Percentiles rank a stretch among this genome's conserved stretches.
phyloP scores from a whole-genome alignment of 2,113 vertebrate genomes.

The Tympanuchus pallidicinctus region DNA sequence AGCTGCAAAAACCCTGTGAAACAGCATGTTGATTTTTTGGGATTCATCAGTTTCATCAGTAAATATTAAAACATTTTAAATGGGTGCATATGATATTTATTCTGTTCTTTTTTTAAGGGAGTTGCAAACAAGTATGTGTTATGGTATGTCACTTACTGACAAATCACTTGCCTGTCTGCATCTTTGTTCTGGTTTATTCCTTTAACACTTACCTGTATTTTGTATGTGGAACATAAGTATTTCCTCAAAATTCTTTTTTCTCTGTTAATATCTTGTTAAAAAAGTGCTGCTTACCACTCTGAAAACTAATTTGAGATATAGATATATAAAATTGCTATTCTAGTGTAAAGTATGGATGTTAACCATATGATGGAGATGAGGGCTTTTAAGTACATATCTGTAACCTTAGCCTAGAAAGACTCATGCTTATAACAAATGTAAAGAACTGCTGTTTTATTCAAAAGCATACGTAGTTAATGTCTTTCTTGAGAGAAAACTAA shows the following conservation, averaged over 20 bases:
- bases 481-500: neutral
- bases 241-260: neutral
- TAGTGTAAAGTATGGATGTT: neutral
- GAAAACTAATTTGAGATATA: neutral
- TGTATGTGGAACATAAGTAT: neutral
- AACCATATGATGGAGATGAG: neutral
- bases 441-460: neutral
- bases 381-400: neutral
- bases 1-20: neutral
- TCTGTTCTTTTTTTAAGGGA: neutral
- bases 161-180: neutral
- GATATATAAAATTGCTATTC: neutral
- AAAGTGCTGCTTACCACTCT: neutral
- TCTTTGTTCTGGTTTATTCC: neutral
- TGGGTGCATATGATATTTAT: neutral
- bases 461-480: neutral
- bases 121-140: neutral
- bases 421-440: neutral
- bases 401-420: neutral
- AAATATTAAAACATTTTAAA: neutral
- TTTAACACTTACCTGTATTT: neutral
- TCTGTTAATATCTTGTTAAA: neutral
- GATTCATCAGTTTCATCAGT: neutral
- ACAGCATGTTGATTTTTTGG: neutral
- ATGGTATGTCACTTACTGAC: neutral